Evolutionary conservation across 1,140 invertebrate genomes (phyloP), one percentile per base, ranked within the genome.

Genomic region (Harpegnathos saltator): DNA sequence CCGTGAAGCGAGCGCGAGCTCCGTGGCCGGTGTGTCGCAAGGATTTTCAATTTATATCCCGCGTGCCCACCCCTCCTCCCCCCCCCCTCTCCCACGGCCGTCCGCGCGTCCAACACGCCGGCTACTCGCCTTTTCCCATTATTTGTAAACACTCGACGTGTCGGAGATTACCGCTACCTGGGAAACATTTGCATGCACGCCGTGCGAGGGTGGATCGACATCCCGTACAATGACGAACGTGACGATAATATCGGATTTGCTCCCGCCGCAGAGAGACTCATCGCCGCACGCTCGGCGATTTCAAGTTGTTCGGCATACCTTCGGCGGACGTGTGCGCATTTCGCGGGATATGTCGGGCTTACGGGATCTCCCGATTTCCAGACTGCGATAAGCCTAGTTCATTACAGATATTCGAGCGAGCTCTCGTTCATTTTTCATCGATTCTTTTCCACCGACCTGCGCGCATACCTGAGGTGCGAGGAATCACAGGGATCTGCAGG

Each of bases 181-280:
- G 19, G 24, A 56, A 72, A 62, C 69, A 85, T 89, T 85, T 78
- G 44, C 84, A 85, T 88, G 86, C 84, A 5, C 54, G 69, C 9
- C 68, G 69, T 26, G 86, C 29, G n/a, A 44, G 62, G n/a, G 19
- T 65, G 72, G 69, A 52, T 65, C 80, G 80, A 85, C 74, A 73
- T 83, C 33, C 69, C 56, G 72, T 61, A 85, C 85, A 87, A 85
- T 85, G 85, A 85, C 75, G 80, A 88, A 88, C 84, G 74, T 85
- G 86, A 89, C 69, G 59, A 38, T 77, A 85, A 88, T 89, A 66
- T 26, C 50, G 59, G 54, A 88, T 85, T 74, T 73, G 63, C 77
- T 50, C 29, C n/a, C 22, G 65, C n/a, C 77, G 84, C 85, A 85
- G 83, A 75, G 65, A 54, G 61, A 17, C 48, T 85, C 72, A 44